Base-by-base conservation (phyloP, 92 coral and sea anemone genomes). In the Actinostola sp. region DNA sequence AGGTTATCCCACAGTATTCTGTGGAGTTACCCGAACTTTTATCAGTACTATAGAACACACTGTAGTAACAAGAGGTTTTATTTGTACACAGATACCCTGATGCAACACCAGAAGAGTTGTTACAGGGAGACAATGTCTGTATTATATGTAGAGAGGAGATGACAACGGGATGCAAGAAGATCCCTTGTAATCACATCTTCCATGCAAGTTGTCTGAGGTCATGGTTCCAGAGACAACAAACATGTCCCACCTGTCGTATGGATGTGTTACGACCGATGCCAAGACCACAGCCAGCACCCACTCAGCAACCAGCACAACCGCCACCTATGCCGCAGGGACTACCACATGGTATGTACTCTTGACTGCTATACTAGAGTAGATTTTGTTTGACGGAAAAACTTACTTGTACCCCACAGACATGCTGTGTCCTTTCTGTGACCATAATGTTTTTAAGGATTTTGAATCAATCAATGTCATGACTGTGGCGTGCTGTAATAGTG, bases 211-310 rank as follows among this genome's bases (percentile, higher is more conserved):
- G 98, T 60, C 78, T 93, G 54, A 86, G 98, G 44, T 93, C 98
- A 0, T 93, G 98, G 98, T 93, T 93, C 78, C 98, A 93, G 50
- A 66, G 98, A 28, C 98, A 93, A 24, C 98, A 93, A 71, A 93
- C 98, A 29, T 93, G 98, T 73, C 98, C 98, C 14, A 93, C 98
- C 1, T 93, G 98, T 72, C 88, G 98, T 59, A 91, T 93, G 98
- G 98, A 93, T 77, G 97, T 93, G 1, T 81, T 93, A 25, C 78
- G 94, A 49, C 92, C 93, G 39, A 79, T 48, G 43, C 85, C 89
- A 16, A 77, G 94, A 62, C 89, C 87, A 53, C 82, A 41, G 12
- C 82, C 89, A 14, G 84, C 87, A 52, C 83, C 80, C 12, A 49
- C 77, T 23, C 90, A 78, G 72, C 84, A 75, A 25, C 86, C 87